Base-by-base conservation (phyloP, 1,140 invertebrate genomes). In the Tetragnatha versicolor region DNA sequence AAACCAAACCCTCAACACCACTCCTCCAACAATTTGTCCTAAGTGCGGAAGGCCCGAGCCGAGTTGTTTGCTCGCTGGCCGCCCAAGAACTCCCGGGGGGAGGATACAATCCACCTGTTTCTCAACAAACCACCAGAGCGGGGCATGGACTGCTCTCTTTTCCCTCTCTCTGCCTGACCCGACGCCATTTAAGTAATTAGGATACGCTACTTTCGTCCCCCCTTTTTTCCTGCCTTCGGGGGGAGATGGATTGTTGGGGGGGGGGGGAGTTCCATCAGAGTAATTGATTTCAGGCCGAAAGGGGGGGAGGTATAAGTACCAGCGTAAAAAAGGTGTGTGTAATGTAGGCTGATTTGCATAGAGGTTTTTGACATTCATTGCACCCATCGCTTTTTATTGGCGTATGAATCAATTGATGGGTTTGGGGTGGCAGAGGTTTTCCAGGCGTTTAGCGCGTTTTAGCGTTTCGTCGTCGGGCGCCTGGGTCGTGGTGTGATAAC, bases 161-260 rank as follows among this genome's bases (percentile, higher is more conserved):
- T n/a, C n/a, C n/a, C n/a, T n/a, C n/a, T n/a, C n/a, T n/a, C n/a
- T n/a, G 42, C 49, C 55, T 75, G 70, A 75, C 70, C 70, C 51
- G 49, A 55, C 70, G 27, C 70, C 70, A 75, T 75, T 75, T 75
- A 75, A 75, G 70, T 75, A 75, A 75, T 75, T 75, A 75, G 70
- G 70, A 75, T 75, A 37, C 70, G 70, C 51, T 75, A 75, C 58
- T 63, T 20, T 20, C 29, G 10, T 27, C 39, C 70, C 22, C 29
- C 27, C 22, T 47, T 47, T 55, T 42, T 25, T 61, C 37, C 22
- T 29, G 14, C 53, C 20, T 58, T 42, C 20, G 51, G 66, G n/a
- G 39, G 39, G 39, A 72, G 69, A 72, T 72, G 69, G 69, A 72
- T 72, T 60, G 69, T 53, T n/a, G 53, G 39, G 27, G 39, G 35